These are phyloP conservation scores for Lycocorax pyrrhopterus DNA, from an alignment of 2,113 vertebrate species.

Conservation along the genomic window DNA sequence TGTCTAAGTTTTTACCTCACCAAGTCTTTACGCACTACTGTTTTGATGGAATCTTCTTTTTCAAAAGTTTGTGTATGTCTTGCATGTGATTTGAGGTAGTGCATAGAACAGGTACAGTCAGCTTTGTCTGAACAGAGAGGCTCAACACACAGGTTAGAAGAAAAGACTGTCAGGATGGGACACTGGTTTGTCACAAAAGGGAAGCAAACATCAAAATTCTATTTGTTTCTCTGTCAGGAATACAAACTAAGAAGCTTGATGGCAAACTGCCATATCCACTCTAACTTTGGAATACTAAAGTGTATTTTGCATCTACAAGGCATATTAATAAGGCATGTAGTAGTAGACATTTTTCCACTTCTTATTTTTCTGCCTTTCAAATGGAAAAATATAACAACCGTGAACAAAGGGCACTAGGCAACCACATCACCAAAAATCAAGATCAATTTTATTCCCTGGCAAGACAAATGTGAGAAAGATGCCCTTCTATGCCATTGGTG, in stretches of 20 bases:
- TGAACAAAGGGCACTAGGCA: background rate
- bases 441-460: background rate
- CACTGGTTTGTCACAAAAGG: background rate
- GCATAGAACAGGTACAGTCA: background rate
- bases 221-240: background rate
- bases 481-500: background rate
- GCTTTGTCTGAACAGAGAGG: background rate
- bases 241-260: background rate
- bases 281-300: background rate
- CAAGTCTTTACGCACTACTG: fast-evolving
- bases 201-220: background rate
- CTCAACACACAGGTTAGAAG: background rate
- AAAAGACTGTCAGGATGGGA: background rate
- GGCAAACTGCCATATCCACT: background rate
- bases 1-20: background rate
- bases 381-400: background rate
- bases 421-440: background rate
- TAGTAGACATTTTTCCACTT: background rate
- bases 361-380: background rate
- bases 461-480: background rate
- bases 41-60: background rate
- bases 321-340: background rate
- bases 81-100: background rate
- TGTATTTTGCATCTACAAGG: background rate
- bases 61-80: background rate